Base-by-base conservation (phyloP, 2,888 invertebrate genomes). In the Stenolophus ochropezus region DNA sequence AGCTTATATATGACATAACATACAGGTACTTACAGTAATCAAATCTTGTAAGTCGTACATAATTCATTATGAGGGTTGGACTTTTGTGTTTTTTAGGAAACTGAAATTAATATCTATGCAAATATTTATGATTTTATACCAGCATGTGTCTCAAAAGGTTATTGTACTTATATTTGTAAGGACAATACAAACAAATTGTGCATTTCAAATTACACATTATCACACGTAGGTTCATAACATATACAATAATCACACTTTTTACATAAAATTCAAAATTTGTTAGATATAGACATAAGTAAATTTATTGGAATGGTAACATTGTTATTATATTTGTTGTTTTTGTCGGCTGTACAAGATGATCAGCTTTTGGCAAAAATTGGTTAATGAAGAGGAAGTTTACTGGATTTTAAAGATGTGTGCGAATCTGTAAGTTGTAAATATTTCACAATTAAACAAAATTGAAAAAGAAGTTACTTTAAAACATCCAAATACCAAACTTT, bases 161-260 rank as follows among this genome's bases (percentile, higher is more conserved):
- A 69, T 33, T 33, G 65, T 11, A 33, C 65, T 69, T 16, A 69
- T 69, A 69, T 69, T 33, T 16, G 4, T 18, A 27, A 2, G 25
- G 25, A 69, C 33, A 69, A 69, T 65, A 69, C 65, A 69, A 69
- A 69, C 65, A 69, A 27, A 27, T 69, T 69, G 65, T 69, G 65
- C 65, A 69, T 33, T 23, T 23, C 23, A 25, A 20, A 56, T 18
- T 56, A 56, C 18, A n/a, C n/a, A n/a, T n/a, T n/a, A n/a, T n/a
- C n/a, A n/a, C n/a, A n/a, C n/a, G n/a, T n/a, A n/a, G n/a, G n/a
- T n/a, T n/a, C n/a, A n/a, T n/a, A n/a, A n/a, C n/a, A n/a, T n/a
- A n/a, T n/a, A n/a, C n/a, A n/a, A n/a, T n/a, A n/a, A n/a, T n/a
- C n/a, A n/a, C n/a, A n/a, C n/a, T n/a, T n/a, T n/a, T n/a, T n/a